Evolutionary conservation across 1,140 invertebrate genomes (phyloP), one percentile per base, ranked within the genome.

Genomic region (Ceratosolen solmsi): DNA sequence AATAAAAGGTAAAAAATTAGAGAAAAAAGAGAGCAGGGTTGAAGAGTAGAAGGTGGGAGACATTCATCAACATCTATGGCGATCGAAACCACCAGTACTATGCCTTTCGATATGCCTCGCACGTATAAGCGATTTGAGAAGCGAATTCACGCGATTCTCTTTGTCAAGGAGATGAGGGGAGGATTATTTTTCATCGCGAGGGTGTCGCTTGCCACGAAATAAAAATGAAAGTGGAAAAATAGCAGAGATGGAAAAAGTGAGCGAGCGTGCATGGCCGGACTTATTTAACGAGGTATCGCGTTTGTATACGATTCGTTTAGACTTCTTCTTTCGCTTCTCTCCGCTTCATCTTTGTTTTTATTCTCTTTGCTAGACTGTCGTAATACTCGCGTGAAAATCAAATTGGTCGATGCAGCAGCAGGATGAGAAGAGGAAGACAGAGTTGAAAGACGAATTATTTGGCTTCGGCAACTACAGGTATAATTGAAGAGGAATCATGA

Each of bases 41-140:
- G 54, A 63, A n/a, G 58, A 71, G 80, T 49, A 15, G 13, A 72
- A 65, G 72, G 72, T 76, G 84, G 68, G 77, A 82, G 83, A 68
- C 27, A 27, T 65, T 38, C 33, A 63, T 54, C 46, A 58, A 65
- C 38, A 58, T 33, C 30, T 46, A 38, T 25, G 60, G n/a, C n/a
- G 80, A 79, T 78, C 33, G 74, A 78, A 82, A 54, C 58, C 73
- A 20, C 27, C 15, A 4, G 46, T 74, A 56, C 68, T 58, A 74
- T 68, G 72, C 65, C 68, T 82, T 82, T 79, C 70, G 76, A 82
- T 82, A 65, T 46, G 58, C 68, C 7, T 51, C 33, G 46, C 76
- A 79, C 70, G 70, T 79, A 82, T 82, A 27, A 79, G 81, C 58
- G 75, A 79, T 79, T 82, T 73, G 75, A 82, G 81, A 63, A 63